Conservation (phyloP, 2,797 vertebrate species). For the Botia almorhae region DNA sequence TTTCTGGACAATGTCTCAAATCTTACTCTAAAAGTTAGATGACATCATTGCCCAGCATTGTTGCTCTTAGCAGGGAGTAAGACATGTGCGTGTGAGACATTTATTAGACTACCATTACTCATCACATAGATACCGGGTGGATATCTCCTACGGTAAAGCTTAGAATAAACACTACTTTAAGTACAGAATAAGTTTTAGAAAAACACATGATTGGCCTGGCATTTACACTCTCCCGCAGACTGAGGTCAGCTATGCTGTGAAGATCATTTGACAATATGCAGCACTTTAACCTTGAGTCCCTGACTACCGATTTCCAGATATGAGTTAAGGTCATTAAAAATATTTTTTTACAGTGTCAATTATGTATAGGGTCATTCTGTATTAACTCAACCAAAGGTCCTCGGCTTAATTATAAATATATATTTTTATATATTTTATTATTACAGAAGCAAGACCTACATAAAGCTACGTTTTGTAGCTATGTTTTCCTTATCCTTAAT, state of each 20-base stretch:
- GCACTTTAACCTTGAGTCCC: not conserved
- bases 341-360: not conserved
- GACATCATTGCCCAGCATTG: slow-evolving; percentile 37
- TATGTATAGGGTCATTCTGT: too few relatives aligned
- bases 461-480: too few relatives aligned
- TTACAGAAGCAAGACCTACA: too few relatives aligned
- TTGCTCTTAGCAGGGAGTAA: slow-evolving; percentile 22
- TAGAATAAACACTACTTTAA: not conserved
- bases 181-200: too few relatives aligned
- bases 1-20: slow-evolving; percentile 47
- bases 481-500: too few relatives aligned
- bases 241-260: not conserved
- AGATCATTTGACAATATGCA: not conserved
- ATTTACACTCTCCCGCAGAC: not conserved
- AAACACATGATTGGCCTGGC: not conserved
- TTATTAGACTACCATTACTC: not conserved
- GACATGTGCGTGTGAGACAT: not conserved
- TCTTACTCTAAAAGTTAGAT: slow-evolving; percentile 13
- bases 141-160: not conserved
- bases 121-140: slow-evolving; percentile 9
- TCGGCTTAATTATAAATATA: too few relatives aligned
- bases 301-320: not conserved
- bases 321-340: not conserved
- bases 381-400: too few relatives aligned
- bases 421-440: too few relatives aligned